Evolutionary conservation across 2,113 vertebrate genomes (phyloP).

Genomic region (Sitta europaea): DNA sequence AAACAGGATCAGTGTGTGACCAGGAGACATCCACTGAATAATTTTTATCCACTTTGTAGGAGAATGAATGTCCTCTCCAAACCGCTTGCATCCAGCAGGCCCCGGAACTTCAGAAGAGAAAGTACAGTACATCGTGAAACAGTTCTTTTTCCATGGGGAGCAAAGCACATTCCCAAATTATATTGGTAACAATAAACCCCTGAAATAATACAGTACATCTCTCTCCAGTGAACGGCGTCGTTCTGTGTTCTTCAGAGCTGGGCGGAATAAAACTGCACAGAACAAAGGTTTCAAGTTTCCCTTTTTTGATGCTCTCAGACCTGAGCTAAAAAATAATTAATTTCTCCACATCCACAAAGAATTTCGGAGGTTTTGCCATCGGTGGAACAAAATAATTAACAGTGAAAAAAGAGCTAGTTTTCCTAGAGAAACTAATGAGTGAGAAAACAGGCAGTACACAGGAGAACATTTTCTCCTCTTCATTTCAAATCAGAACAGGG

Average conservation of each 20-base stretch:
- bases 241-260: slow-evolving; percentile 35
- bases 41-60: neutral
- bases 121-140: slow-evolving; percentile 52
- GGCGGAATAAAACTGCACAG: slow-evolving; percentile 23
- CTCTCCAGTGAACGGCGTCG: slow-evolving; percentile 28
- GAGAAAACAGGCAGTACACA: neutral
- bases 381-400: neutral
- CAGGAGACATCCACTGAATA: neutral
- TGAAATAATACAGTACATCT: slow-evolving; percentile 58
- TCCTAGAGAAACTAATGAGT: neutral
- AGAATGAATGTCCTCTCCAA: neutral
- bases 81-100: neutral
- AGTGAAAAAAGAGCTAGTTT: neutral
- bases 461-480: neutral
- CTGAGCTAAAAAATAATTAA: slow-evolving; percentile 41
- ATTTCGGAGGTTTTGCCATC: neutral
- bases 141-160: slow-evolving; percentile 40
- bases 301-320: slow-evolving; percentile 11
- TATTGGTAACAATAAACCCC: slow-evolving; percentile 58
- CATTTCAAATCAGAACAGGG: neutral
- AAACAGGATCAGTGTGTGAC: neutral
- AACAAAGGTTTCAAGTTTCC: slow-evolving; percentile 48
- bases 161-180: slow-evolving; percentile 60
- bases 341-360: slow-evolving; percentile 8
- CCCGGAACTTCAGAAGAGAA: slow-evolving; percentile 39